Conservation (phyloP, 2,797 vertebrate genomes). For the Oreochromis grahami region DNA sequence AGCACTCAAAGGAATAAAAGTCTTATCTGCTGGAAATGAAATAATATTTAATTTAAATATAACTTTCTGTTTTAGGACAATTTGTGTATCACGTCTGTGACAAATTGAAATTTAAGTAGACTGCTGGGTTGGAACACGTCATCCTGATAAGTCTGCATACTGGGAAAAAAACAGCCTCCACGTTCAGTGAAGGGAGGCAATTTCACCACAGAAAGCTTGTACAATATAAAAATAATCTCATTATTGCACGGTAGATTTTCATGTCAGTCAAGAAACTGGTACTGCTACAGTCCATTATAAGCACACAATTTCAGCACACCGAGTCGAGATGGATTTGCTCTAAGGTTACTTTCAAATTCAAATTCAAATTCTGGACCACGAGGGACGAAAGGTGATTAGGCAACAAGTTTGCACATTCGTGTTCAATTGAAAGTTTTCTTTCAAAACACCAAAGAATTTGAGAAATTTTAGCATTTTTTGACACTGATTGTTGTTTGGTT, state of each 20-base stretch:
- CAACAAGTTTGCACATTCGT: neutral
- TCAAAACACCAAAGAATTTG: neutral
- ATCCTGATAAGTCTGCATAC: neutral
- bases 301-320: neutral
- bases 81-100: constrained; percentile 10
- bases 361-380: neutral
- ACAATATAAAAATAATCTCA: constrained; percentile 12
- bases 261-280: constrained; percentile 15
- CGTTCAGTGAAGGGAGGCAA: neutral
- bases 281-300: neutral
- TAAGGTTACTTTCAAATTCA: constrained; percentile 28
- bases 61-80: neutral
- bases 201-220: constrained; percentile 15
- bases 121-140: neutral
- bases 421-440: neutral
- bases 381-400: neutral
- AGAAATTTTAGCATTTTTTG: neutral
- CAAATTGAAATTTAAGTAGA: constrained; percentile 15
- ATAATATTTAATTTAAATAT: constrained; percentile 16
- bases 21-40: constrained; percentile 29
- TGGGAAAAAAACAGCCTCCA: neutral
- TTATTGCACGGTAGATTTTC: constrained; percentile 4
- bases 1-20: neutral
- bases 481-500: neutral
- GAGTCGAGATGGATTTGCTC: constrained; percentile 11